These are phyloP conservation scores for Siniperca obscura DNA, from an alignment of 2,797 vertebrate species.

Conservation along the genomic window DNA sequence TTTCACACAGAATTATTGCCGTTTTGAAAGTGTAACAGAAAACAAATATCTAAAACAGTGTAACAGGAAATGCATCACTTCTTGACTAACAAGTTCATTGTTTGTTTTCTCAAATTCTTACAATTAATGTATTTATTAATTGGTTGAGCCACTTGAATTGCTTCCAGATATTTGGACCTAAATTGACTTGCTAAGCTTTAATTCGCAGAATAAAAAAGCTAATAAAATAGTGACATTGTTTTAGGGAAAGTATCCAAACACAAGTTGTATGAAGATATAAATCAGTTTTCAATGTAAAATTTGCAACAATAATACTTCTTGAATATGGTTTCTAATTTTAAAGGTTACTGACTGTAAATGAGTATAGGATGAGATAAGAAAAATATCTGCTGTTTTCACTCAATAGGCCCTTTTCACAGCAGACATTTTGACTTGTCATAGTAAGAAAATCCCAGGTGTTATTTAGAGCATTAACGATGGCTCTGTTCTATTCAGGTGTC, in stretches of 20 bases:
- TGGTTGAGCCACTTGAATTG: neutral
- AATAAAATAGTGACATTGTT: neutral
- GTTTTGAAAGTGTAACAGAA: conserved; percentile 1
- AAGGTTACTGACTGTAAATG: neutral
- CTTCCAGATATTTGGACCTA: conserved; percentile 2
- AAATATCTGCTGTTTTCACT: neutral
- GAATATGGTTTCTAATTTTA: neutral
- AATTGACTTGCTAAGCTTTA: neutral
- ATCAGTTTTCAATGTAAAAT: neutral
- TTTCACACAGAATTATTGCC: neutral
- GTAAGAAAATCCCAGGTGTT: neutral
- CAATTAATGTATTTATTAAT: neutral
- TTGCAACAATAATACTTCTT: neutral
- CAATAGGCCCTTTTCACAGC: neutral
- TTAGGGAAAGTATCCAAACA: neutral
- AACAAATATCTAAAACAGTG: neutral
- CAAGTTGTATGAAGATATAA: neutral
- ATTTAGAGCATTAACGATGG: neutral
- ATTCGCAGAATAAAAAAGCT: neutral
- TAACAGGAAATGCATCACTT: neutral
- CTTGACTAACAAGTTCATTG: neutral
- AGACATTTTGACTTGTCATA: conserved; percentile 13
- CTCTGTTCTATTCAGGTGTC: neutral
- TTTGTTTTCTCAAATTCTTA: neutral
- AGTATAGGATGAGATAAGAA: neutral